phyloP scores from a whole-genome alignment of 1,140 invertebrate species.

The Aphaenogaster ashmeadi region DNA sequence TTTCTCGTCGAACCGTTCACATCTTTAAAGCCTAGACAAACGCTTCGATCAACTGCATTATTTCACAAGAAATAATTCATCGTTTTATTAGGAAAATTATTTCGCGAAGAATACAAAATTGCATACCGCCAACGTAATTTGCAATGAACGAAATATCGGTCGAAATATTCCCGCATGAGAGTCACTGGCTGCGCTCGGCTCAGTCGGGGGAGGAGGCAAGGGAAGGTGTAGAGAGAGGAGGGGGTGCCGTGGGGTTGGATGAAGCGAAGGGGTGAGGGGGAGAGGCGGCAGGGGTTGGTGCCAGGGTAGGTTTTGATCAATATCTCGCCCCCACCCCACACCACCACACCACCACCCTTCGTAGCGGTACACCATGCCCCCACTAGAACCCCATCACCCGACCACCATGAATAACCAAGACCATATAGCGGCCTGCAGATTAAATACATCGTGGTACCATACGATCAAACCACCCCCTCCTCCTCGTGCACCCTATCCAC shows the following conservation, averaged over 20 bases:
- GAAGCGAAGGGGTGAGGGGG: constrained; percentile 60
- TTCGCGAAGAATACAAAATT: constrained; percentile 5
- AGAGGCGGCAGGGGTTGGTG: constrained; percentile 81
- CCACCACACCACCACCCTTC: constrained; percentile 79
- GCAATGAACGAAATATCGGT: constrained; percentile 51
- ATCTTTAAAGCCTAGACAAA: not conserved
- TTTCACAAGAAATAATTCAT: not conserved
- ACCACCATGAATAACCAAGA: constrained; percentile 86
- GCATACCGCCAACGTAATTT: constrained; percentile 22
- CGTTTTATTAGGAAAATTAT: not conserved
- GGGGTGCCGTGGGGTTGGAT: constrained; percentile 71
- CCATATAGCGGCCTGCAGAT: constrained; percentile 83
- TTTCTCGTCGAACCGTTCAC: not conserved
- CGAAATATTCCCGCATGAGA: constrained; percentile 66
- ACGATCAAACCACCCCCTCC: constrained; percentile 76
- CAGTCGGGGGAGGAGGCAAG: constrained; percentile 68
- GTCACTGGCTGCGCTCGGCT: constrained; percentile 75
- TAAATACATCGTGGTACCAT: constrained; percentile 83
- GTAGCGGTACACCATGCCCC: constrained; percentile 84
- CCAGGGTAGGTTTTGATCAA: constrained; percentile 88
- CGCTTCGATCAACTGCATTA: not conserved
- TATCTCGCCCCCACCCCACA: constrained; percentile 86
- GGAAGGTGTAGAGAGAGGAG: constrained; percentile 64
- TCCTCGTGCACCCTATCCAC: constrained; percentile 52
- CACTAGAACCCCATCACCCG: constrained; percentile 81